These are phyloP conservation scores for Argyrosomus regius DNA, from an alignment of 2,797 vertebrate genomes.

Conservation along the genomic window DNA sequence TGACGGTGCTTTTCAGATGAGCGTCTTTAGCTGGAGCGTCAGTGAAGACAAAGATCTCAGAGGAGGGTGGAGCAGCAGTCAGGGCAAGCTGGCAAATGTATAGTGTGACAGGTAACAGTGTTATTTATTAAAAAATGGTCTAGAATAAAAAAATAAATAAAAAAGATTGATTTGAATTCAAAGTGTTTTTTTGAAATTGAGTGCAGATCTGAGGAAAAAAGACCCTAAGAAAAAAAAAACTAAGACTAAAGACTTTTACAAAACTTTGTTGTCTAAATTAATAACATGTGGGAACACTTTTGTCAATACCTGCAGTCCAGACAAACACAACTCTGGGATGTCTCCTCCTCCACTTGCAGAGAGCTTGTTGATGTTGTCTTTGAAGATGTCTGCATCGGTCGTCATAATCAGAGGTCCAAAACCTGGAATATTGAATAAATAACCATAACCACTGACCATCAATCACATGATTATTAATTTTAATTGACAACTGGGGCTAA, in stretches of 20 bases:
- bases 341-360: conserved; percentile 72
- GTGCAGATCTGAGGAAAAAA: too few relatives aligned
- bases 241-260: too few relatives aligned
- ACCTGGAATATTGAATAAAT: conserved; percentile 33
- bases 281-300: not conserved
- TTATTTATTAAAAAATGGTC: not conserved
- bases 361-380: conserved; percentile 68
- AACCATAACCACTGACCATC: not conserved
- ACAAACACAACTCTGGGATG: conserved; percentile 73
- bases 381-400: conserved; percentile 73
- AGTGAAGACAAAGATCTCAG: conserved; percentile 85
- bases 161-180: not conserved
- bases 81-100: conserved; percentile 74
- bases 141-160: not conserved
- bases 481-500: not conserved
- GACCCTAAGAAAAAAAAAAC: too few relatives aligned
- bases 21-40: conserved; percentile 82
- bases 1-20: conserved; percentile 65
- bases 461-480: not conserved
- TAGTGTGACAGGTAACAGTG: not conserved
- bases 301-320: conserved; percentile 76
- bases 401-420: conserved; percentile 77
- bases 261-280: not conserved
- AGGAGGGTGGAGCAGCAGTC: conserved; percentile 75
- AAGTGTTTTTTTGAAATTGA: too few relatives aligned